These are phyloP conservation scores for Ichneumoninae sp. DNA, from an alignment of 2,888 invertebrate genomes.

Conservation along the genomic window DNA sequence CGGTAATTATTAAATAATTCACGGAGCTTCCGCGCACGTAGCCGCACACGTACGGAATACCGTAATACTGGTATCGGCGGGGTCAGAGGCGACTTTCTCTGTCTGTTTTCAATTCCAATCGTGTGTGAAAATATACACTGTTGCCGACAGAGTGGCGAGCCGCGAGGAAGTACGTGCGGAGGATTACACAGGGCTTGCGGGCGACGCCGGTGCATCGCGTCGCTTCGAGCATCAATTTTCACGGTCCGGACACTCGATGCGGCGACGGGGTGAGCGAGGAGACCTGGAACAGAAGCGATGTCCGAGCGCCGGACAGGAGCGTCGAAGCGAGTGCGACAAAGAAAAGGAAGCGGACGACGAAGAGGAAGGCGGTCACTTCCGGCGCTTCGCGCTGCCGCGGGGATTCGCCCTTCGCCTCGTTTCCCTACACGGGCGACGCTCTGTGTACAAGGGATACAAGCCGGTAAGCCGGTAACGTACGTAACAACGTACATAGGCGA, in stretches of 20 bases:
- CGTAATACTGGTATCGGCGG: not conserved
- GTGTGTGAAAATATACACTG: constrained; percentile 2
- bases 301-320: constrained; percentile 38
- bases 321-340: constrained; percentile 39
- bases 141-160: not conserved
- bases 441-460: not conserved
- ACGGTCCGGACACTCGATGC: constrained; percentile 61
- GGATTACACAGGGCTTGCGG: not conserved
- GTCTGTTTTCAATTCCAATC: constrained; percentile 2
- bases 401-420: constrained; percentile 5
- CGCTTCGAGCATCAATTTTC: constrained; percentile 77
- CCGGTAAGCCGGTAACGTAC: not conserved
- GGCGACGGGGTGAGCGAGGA: constrained; percentile 23
- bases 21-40: not conserved
- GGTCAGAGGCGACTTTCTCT: not conserved
- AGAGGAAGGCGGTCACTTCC: constrained; percentile 55
- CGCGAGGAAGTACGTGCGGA: constrained; percentile 1
- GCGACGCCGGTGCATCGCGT: constrained; percentile 6
- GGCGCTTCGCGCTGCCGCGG: constrained; percentile 51
- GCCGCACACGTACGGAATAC: not conserved
- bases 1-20: not conserved
- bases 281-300: constrained; percentile 23
- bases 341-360: constrained; percentile 27
- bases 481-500: constrained; percentile 14
- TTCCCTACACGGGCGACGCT: not conserved